Conservation (phyloP, 2,888 invertebrate species). For the Cephus nigrinus region DNA sequence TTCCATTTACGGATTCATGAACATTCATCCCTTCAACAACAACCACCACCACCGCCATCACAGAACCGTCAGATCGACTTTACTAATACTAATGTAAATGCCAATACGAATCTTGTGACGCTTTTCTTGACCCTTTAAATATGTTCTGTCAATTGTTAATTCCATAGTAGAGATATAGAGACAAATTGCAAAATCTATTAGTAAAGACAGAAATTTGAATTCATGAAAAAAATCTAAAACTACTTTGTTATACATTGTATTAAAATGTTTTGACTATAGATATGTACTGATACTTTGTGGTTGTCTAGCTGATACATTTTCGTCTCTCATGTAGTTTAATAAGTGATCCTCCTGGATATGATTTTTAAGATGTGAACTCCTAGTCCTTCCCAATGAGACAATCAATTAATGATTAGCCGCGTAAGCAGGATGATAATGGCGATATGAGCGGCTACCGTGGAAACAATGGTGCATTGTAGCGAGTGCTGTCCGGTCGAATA, state of each 20-base stretch:
- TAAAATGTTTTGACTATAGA: not conserved
- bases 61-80: not conserved
- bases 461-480: constrained; percentile 12
- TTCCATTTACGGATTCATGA: constrained; percentile 60
- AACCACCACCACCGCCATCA: not conserved
- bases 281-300: not conserved
- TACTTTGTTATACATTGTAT: not conserved
- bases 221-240: not conserved
- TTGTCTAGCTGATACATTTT: too few species aligned
- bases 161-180: not conserved
- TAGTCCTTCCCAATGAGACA: not conserved
- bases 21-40: constrained; percentile 20
- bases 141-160: not conserved
- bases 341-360: not conserved
- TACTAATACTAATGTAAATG: not conserved
- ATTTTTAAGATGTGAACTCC: not conserved
- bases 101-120: not conserved
- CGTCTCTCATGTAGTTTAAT: too few species aligned
- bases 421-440: not conserved
- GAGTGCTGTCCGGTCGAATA: constrained; percentile 6
- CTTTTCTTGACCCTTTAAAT: not conserved
- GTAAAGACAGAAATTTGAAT: not conserved
- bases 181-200: not conserved
- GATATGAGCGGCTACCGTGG: not conserved
- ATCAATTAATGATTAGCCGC: not conserved